Evolutionary conservation across 2,797 vertebrate genomes (phyloP).

Genomic region (Megaceryle alcyon): DNA sequence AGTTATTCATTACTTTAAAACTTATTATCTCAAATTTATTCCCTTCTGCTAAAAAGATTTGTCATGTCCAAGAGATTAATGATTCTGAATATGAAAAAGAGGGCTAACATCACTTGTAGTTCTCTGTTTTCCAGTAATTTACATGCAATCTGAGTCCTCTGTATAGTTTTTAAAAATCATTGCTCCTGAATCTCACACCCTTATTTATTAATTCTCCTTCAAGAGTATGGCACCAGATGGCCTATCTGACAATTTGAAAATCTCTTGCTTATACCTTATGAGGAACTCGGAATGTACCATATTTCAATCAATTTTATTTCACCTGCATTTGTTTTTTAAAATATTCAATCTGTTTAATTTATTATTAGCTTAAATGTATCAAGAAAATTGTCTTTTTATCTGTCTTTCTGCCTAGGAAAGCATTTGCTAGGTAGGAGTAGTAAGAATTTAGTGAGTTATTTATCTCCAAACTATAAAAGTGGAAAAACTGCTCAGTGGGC

Average conservation of each 20-base stretch:
- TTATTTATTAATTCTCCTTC: slow-evolving; percentile 20
- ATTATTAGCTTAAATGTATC: neutral
- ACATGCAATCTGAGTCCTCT: neutral
- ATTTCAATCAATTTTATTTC: neutral
- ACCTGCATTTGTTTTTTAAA: neutral
- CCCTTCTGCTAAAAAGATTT: slow-evolving; percentile 71
- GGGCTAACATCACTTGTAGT: slow-evolving; percentile 55
- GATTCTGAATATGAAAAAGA: slow-evolving; percentile 59
- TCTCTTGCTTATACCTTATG: neutral
- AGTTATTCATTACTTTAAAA: slow-evolving; percentile 77
- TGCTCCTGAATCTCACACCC: neutral
- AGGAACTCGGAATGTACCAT: neutral
- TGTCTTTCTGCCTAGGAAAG: neutral
- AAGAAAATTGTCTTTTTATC: neutral
- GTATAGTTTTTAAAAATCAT: neutral
- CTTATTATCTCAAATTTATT: slow-evolving; percentile 77
- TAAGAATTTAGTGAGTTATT: neutral
- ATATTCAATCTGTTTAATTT: neutral
- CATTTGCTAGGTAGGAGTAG: neutral
- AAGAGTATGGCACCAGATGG: neutral
- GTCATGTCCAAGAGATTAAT: slow-evolving; percentile 78
- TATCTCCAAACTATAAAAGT: neutral
- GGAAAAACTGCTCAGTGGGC: neutral
- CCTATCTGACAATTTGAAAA: neutral
- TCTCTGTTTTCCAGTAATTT: slow-evolving; percentile 63